These are phyloP conservation scores for Siniperca undulata DNA, from an alignment of 2,797 vertebrate genomes.

Conservation along the genomic window DNA sequence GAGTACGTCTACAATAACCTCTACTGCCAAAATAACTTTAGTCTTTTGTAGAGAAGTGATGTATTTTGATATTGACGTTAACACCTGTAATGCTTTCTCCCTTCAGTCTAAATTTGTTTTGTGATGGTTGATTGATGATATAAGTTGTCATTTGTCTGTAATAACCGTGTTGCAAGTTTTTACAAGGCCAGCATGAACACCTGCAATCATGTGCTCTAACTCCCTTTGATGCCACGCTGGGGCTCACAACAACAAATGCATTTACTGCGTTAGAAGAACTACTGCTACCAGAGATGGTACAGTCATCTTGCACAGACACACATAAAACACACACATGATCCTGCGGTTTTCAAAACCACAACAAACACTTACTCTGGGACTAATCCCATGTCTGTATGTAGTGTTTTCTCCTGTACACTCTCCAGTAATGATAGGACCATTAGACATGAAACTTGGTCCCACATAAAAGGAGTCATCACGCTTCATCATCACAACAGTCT, in stretches of 20 bases:
- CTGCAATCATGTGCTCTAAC: constrained; percentile 40
- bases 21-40: background rate
- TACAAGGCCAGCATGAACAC: constrained; percentile 37
- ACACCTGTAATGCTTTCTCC: constrained; percentile 3
- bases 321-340: constrained; percentile 56
- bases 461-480: constrained; percentile 75
- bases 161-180: constrained; percentile 44
- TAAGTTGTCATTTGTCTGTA: constrained; percentile 39
- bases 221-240: constrained; percentile 44
- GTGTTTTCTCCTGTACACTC: constrained; percentile 76
- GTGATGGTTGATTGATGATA: constrained; percentile 39
- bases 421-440: constrained; percentile 70
- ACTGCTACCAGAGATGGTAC: constrained; percentile 41
- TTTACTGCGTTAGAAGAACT: constrained; percentile 37
- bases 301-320: constrained; percentile 38
- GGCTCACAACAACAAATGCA: constrained; percentile 37
- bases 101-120: constrained; percentile 42
- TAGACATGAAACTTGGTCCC: constrained; percentile 70
- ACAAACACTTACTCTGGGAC: constrained; percentile 66
- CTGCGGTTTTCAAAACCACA: constrained; percentile 72
- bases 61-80: constrained; percentile 17
- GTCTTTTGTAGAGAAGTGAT: background rate
- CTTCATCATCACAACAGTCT: constrained; percentile 64
- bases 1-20: background rate
- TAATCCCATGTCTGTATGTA: constrained; percentile 66